Percentiles rank a stretch among this genome's conserved stretches.
These are phyloP conservation scores for Agonum fuliginosum DNA, from an alignment of 2,888 invertebrate species.

Conservation along the genomic window DNA sequence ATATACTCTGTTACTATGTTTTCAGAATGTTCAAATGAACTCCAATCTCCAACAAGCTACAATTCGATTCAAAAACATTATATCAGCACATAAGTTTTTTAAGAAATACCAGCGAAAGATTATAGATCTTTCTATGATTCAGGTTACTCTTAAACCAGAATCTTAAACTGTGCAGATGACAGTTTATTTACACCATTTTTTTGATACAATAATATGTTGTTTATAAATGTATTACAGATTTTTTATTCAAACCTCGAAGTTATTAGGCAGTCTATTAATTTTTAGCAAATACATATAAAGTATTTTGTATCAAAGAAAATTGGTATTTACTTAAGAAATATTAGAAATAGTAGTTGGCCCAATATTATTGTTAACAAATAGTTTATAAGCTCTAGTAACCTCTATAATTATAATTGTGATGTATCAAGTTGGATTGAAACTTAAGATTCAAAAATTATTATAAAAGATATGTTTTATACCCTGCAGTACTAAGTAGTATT, in stretches of 20 bases:
- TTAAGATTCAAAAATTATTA: slow-evolving; percentile 20
- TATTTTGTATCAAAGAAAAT: slow-evolving; percentile 26
- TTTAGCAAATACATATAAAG: too few species aligned
- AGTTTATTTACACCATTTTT: slow-evolving; percentile 1
- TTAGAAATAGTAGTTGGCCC: not conserved
- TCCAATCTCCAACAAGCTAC: slow-evolving; percentile 71
- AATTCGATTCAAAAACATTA: slow-evolving; percentile 75
- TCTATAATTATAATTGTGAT: slow-evolving; percentile 20
- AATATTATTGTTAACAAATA: slow-evolving; percentile 2
- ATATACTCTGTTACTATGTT: slow-evolving; percentile 61
- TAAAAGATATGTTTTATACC: not conserved
- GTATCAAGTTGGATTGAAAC: not conserved
- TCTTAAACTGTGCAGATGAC: slow-evolving; percentile 22
- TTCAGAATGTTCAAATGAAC: slow-evolving; percentile 71
- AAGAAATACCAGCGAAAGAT: slow-evolving; percentile 76
- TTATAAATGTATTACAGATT: not conserved
- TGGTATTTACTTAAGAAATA: not conserved
- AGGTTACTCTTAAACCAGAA: slow-evolving; percentile 70
- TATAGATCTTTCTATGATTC: slow-evolving; percentile 75
- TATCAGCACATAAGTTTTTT: slow-evolving; percentile 75
- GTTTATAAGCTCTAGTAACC: slow-evolving; percentile 1
- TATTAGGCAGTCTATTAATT: not conserved
- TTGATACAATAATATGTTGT: slow-evolving; percentile 3
- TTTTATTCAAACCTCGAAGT: not conserved
- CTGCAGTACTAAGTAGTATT: not conserved